Evolutionary conservation across 2,113 vertebrate genomes (phyloP).

Genomic region (Odocoileus hemionus): DNA sequence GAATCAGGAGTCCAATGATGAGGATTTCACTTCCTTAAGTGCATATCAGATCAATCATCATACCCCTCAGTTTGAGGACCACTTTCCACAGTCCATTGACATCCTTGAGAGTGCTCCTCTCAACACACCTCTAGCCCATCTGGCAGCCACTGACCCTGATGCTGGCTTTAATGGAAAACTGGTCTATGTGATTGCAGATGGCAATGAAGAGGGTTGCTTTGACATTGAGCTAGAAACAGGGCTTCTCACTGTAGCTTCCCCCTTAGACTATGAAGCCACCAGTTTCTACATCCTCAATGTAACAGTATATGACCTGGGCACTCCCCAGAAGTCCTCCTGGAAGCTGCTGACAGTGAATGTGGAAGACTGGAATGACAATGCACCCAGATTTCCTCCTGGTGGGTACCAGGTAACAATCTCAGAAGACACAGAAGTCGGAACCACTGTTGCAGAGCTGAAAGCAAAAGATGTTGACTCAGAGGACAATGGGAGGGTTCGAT

Average conservation of each 20-base stretch:
- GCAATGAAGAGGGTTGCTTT: slow-evolving; percentile 94
- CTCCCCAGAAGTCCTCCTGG: slow-evolving; percentile 91
- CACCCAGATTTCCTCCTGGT: slow-evolving; percentile 88
- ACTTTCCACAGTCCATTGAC: slow-evolving; percentile 89
- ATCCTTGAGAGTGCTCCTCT: slow-evolving; percentile 84
- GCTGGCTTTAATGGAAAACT: slow-evolving; percentile 90
- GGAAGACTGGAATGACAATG: slow-evolving; percentile 92
- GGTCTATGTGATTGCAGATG: slow-evolving; percentile 90
- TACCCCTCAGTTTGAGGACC: slow-evolving; percentile 87
- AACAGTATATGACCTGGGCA: slow-evolving; percentile 93
- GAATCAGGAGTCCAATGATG: slow-evolving; percentile 78
- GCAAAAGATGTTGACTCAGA: slow-evolving; percentile 87
- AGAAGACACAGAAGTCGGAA: slow-evolving; percentile 86
- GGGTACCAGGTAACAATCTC: slow-evolving; percentile 86
- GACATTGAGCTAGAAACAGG: slow-evolving; percentile 89
- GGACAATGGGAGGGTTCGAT: slow-evolving; percentile 85
- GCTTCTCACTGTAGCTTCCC: slow-evolving; percentile 85
- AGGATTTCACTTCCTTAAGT: slow-evolving; percentile 88
- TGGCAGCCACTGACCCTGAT: slow-evolving; percentile 89
- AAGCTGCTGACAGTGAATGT: slow-evolving; percentile 92
- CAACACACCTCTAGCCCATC: slow-evolving; percentile 83
- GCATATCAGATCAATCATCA: slow-evolving; percentile 89
- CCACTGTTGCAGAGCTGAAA: slow-evolving; percentile 83
- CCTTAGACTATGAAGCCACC: slow-evolving; percentile 90
- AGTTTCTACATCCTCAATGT: slow-evolving; percentile 94